phyloP scores from a whole-genome alignment of 2,113 vertebrate genomes.

The Callorhinus ursinus region DNA sequence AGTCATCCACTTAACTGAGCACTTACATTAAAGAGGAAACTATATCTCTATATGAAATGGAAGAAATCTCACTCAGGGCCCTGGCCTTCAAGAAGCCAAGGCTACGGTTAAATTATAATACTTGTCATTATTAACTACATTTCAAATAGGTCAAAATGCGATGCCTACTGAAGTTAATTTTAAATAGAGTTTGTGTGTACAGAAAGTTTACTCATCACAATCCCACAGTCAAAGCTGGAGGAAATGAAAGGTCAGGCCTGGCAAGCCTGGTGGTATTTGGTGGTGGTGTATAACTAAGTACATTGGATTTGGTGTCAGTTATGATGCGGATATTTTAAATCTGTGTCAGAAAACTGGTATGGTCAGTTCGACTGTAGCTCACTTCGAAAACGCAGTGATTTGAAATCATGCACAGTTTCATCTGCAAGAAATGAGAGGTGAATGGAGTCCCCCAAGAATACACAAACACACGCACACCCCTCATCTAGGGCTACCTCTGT shows the following conservation, averaged over 20 bases:
- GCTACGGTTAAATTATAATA: not conserved
- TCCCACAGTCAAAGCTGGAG: not conserved
- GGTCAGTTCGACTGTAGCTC: not conserved
- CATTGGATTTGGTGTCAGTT: too few relatives aligned
- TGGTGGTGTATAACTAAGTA: not conserved
- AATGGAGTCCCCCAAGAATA: accelerated
- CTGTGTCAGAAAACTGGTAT: not conserved
- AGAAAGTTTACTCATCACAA: not conserved
- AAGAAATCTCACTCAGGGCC: not conserved
- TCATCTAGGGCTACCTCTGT: accelerated
- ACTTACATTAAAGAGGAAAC: constrained; percentile 14
- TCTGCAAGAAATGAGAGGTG: not conserved
- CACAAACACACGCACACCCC: not conserved
- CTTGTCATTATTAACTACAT: not conserved
- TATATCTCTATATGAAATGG: not conserved
- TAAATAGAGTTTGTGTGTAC: not conserved
- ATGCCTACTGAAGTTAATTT: not conserved
- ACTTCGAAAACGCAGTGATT: not conserved
- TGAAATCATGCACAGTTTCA: not conserved
- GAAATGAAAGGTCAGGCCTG: not conserved
- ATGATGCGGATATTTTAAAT: too few relatives aligned
- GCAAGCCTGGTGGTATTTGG: not conserved
- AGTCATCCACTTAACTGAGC: not conserved
- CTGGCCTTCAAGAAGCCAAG: not conserved
- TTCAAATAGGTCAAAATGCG: not conserved